A percentile compares a stretch with the other conserved stretches of the same genome.
These are phyloP conservation scores for Pimpla rufipes DNA, from an alignment of 2,888 invertebrate species.

Conservation along the genomic window DNA sequence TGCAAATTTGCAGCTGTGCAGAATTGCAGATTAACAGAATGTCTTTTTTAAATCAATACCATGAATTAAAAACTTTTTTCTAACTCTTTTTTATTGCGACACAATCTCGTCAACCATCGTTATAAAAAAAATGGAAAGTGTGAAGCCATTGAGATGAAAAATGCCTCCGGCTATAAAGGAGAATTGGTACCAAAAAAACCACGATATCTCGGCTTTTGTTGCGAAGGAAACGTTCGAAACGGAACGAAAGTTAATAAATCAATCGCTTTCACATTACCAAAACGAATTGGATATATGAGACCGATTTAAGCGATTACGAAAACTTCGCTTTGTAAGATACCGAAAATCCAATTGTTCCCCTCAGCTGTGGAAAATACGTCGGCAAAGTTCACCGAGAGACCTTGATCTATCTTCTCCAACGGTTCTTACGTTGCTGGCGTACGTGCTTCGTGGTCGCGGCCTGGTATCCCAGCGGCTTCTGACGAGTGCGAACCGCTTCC, in stretches of 20 bases:
- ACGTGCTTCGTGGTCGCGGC: slow-evolving; percentile 38
- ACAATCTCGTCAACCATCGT: not conserved
- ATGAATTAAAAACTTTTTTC: too few species aligned
- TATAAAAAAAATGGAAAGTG: not conserved
- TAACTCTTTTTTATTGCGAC: too few species aligned
- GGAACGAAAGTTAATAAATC: not conserved
- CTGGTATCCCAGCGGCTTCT: not conserved
- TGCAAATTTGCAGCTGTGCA: too few species aligned
- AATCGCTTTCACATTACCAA: not conserved
- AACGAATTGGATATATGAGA: not conserved
- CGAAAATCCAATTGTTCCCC: not conserved
- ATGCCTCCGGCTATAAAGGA: not conserved
- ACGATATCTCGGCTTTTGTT: not conserved
- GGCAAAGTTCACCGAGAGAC: not conserved
- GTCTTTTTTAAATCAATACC: too few species aligned
- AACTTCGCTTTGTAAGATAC: not conserved
- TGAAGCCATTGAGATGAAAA: not conserved
- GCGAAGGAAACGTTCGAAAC: not conserved
- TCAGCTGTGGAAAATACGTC: not conserved
- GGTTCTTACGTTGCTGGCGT: slow-evolving; percentile 30
- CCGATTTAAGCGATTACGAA: not conserved
- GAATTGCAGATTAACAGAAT: too few species aligned
- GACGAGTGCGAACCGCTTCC: slow-evolving; percentile 28
- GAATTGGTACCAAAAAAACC: not conserved
- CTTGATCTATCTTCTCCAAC: not conserved